A percentile compares a stretch with the other conserved stretches of the same genome.
phyloP scores from a whole-genome alignment of 2,888 invertebrate genomes.

The Seladonia tumulorum region DNA sequence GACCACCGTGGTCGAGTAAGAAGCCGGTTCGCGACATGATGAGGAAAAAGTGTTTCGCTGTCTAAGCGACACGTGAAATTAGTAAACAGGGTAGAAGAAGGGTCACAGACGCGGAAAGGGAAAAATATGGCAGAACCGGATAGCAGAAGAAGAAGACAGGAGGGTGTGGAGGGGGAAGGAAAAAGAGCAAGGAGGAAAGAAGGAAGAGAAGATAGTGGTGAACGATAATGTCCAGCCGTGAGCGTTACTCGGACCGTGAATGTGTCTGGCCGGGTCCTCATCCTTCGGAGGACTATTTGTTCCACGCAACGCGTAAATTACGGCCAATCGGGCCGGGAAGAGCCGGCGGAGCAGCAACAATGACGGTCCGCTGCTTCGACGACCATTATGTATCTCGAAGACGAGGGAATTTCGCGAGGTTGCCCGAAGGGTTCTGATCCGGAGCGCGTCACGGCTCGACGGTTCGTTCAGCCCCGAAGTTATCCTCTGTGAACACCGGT shows the following conservation, averaged over 20 bases:
- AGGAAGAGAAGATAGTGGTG: constrained; percentile 55
- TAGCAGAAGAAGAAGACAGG: background rate
- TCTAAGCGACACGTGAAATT: background rate
- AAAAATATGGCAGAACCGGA: constrained; percentile 15
- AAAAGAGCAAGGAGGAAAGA: constrained; percentile 14
- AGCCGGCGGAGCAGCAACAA: constrained; percentile 45
- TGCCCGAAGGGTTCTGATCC: constrained; percentile 55
- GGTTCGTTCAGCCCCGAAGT: constrained; percentile 33
- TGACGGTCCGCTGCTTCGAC: constrained; percentile 48
- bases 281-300: constrained; percentile 70
- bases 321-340: constrained; percentile 64
- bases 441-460: constrained; percentile 61
- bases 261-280: constrained; percentile 66
- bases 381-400: constrained; percentile 60
- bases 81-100: constrained; percentile 5
- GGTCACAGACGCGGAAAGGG: background rate
- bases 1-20: background rate
- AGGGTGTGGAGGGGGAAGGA: background rate
- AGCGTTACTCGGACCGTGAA: constrained; percentile 66
- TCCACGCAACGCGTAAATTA: constrained; percentile 77
- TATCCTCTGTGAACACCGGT: constrained; percentile 23
- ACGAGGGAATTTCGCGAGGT: constrained; percentile 59
- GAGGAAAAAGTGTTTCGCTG: background rate
- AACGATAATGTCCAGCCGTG: constrained; percentile 69
- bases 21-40: background rate